Conservation (phyloP, 2,113 vertebrate species). For the Eubucco bourcierii region DNA sequence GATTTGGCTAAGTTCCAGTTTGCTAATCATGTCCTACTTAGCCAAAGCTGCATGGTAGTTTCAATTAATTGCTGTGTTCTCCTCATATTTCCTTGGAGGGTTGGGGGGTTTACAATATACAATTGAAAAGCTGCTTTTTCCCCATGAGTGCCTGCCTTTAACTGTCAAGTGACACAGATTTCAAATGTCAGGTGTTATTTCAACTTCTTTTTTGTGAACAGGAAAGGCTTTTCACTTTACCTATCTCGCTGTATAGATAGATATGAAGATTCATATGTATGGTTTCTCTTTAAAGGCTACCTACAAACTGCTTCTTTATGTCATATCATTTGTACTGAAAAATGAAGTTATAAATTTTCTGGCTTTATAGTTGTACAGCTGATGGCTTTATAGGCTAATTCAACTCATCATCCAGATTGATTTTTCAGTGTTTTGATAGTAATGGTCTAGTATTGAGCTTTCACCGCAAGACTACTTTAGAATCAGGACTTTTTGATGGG, state of each 20-base stretch:
- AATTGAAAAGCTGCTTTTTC: conserved; percentile 4
- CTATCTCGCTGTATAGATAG: background rate
- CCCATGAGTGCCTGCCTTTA: background rate
- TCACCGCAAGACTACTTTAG: background rate
- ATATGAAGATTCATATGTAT: background rate
- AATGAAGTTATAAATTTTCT: background rate
- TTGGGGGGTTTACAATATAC: background rate
- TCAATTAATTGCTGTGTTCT: conserved; percentile 12
- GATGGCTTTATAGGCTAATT: background rate
- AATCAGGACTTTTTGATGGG: background rate
- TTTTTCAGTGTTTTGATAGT: background rate
- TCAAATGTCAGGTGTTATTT: conserved; percentile 4
- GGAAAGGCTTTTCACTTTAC: background rate
- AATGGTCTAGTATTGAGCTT: background rate
- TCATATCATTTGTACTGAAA: background rate
- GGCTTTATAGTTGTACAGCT: background rate
- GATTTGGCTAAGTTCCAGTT: conserved; percentile 34
- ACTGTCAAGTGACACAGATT: background rate
- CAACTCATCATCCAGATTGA: background rate
- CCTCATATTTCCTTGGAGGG: conserved; percentile 13
- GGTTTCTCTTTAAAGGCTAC: background rate
- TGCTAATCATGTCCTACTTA: conserved; percentile 15
- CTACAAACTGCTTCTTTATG: background rate
- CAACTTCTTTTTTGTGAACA: background rate
- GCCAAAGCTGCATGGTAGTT: conserved; percentile 19